These are phyloP conservation scores for Nomada hirtipes DNA, from an alignment of 2,888 invertebrate species.

Conservation along the genomic window DNA sequence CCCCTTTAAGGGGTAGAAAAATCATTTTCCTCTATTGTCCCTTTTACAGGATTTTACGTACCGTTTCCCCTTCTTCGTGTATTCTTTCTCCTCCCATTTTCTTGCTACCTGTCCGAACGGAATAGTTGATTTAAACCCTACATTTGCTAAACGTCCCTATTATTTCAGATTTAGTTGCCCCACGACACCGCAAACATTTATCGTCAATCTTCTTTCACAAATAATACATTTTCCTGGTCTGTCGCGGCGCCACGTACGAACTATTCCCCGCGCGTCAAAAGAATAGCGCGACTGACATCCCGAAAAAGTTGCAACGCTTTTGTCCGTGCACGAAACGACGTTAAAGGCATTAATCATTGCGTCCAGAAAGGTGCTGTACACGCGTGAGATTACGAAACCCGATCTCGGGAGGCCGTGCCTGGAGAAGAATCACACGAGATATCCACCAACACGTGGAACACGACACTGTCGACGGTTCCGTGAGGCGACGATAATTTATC, in stretches of 20 bases:
- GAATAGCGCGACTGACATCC: conserved; percentile 49
- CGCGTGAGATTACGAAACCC: conserved; percentile 70
- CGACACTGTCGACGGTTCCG: conserved; percentile 40
- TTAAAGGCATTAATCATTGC: conserved; percentile 64
- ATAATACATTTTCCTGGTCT: conserved; percentile 36
- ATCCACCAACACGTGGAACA: conserved; percentile 46
- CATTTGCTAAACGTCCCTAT: not conserved
- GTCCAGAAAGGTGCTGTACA: conserved; percentile 68
- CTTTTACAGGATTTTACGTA: not conserved
- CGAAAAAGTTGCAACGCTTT: conserved; percentile 60
- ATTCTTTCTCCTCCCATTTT: not conserved
- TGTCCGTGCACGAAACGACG: conserved; percentile 55
- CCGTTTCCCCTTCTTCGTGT: not conserved
- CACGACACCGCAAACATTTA: not conserved
- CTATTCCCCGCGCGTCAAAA: conserved; percentile 36
- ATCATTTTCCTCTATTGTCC: conserved; percentile 31
- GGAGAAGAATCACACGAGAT: conserved; percentile 64
- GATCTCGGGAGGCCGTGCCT: conserved; percentile 58
- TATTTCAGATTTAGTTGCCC: not conserved
- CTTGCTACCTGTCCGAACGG: not conserved
- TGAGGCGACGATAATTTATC: conserved; percentile 68
- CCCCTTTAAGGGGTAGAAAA: conserved; percentile 19
- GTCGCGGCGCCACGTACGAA: not conserved
- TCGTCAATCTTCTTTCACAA: not conserved
- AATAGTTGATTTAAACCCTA: not conserved